Base-by-base conservation (phyloP, 2,797 vertebrate species). In the Lagorchestes hirsutus region DNA sequence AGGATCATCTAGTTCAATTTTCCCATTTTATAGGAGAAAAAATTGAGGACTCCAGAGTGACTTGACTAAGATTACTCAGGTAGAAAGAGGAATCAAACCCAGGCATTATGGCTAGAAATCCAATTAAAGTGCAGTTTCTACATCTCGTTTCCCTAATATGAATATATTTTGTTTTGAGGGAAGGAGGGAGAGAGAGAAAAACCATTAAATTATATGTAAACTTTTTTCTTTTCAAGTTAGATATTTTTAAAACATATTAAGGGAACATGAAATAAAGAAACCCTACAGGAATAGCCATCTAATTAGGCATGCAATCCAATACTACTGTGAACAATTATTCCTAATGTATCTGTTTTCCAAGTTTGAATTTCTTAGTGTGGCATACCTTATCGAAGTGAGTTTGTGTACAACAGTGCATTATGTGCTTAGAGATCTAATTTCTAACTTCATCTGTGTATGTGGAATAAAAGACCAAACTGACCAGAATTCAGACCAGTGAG, bases 181-280 rank as follows among this genome's bases (percentile, higher is more conserved):
- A 24, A 16, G 5, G 8, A 22, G 4, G 18, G n/a, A n/a, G 16
- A 18, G 34, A n/a, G 16, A n/a, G n/a, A n/a, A n/a, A 74, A 67
- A 16, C 13, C 31, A 40, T 74, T 74, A 74, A 40, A 40, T 74
- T 74, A 5, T 94, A 9, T 92, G 46, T 29, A 95, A 93, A 90
- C 55, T 92, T 90, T 91, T 94, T 82, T n/a, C 31, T 96, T 55
- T 29, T 96, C n/a, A 96, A 95, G 92, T 87, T 59, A 67, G 94
- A 92, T 94, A 92, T 95, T 90, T 93, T 14, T 92, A 93, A 90
- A 67, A 95, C 93, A 22, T 94, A 62, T 95, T 90, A 96, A 92
- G 90, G 92, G 92, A 31, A 92, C 87, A 59, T 50, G 93, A 28
- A 55, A 90, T 50, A 96, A 55, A 52, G 29, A 91, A 87, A 93